phyloP scores from a whole-genome alignment of 2,797 vertebrate genomes.

The Amblyopsis hoosieri region DNA sequence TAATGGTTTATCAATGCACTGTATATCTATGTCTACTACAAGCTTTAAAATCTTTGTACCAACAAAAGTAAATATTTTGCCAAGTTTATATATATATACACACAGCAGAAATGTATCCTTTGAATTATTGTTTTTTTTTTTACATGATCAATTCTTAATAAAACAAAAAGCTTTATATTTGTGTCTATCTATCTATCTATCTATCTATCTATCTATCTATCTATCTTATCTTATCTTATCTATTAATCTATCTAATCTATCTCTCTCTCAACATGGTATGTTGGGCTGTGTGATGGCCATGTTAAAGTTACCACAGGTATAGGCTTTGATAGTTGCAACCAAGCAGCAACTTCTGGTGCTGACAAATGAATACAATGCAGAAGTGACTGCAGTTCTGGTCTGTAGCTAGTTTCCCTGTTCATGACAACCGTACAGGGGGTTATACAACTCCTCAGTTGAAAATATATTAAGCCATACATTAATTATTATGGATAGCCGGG shows the following conservation, averaged over 20 bases:
- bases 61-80: constrained; percentile 38
- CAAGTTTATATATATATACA: constrained; percentile 25
- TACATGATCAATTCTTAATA: constrained; percentile 55
- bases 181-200: background rate
- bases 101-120: constrained; percentile 2
- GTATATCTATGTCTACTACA: constrained; percentile 18
- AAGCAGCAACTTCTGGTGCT: too few species aligned
- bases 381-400: too few species aligned
- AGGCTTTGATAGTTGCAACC: too few species aligned
- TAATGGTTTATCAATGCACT: background rate
- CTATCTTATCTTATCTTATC: background rate
- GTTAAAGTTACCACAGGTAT: background rate
- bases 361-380: too few species aligned
- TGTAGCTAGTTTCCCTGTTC: too few species aligned
- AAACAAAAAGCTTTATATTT: constrained; percentile 33
- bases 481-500: too few species aligned
- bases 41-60: constrained; percentile 1
- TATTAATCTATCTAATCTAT: background rate
- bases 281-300: background rate
- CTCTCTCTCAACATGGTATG: background rate
- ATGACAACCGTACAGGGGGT: too few species aligned
- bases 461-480: too few species aligned
- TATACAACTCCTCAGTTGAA: too few species aligned
- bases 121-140: constrained; percentile 31
- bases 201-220: background rate